A percentile compares a stretch with the other conserved stretches of the same genome.
phyloP scores from a whole-genome alignment of 2,888 invertebrate species.

The Choristoneura rosaceana region DNA sequence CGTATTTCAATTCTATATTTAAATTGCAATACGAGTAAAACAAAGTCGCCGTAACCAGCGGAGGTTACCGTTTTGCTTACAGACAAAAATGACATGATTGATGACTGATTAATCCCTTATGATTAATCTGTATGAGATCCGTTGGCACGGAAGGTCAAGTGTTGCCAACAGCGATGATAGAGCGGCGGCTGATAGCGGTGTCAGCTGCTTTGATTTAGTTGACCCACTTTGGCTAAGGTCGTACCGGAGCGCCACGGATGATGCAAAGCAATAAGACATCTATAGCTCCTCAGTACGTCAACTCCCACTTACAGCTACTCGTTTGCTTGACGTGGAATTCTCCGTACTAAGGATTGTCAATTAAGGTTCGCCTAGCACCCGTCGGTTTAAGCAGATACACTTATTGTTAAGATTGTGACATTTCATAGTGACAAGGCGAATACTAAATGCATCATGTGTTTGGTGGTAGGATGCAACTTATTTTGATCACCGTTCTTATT shows the following conservation, averaged over 20 bases:
- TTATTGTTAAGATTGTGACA: too few species aligned
- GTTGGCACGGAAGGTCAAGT: slow-evolving; percentile 20
- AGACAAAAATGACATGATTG: background rate
- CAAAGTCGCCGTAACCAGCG: too few species aligned
- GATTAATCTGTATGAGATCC: slow-evolving; percentile 15
- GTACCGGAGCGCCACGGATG: background rate
- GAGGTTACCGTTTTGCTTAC: background rate
- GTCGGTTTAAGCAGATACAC: too few species aligned
- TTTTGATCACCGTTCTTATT: too few species aligned
- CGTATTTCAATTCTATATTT: too few species aligned
- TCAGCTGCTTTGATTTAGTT: slow-evolving; percentile 35
- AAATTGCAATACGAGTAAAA: too few species aligned
- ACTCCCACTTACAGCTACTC: background rate
- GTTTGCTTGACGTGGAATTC: background rate
- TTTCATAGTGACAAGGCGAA: too few species aligned
- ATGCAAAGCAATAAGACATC: background rate
- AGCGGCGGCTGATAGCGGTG: slow-evolving; percentile 13
- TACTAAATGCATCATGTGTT: too few species aligned
- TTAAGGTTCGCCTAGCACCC: too few species aligned
- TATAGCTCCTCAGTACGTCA: background rate
- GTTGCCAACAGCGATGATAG: slow-evolving; percentile 25
- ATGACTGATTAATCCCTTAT: background rate
- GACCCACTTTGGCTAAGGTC: slow-evolving; percentile 6
- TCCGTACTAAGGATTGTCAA: too few species aligned
- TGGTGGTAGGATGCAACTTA: too few species aligned